Base-by-base conservation (phyloP, 2,888 invertebrate genomes). In the Octodonta nipae region DNA sequence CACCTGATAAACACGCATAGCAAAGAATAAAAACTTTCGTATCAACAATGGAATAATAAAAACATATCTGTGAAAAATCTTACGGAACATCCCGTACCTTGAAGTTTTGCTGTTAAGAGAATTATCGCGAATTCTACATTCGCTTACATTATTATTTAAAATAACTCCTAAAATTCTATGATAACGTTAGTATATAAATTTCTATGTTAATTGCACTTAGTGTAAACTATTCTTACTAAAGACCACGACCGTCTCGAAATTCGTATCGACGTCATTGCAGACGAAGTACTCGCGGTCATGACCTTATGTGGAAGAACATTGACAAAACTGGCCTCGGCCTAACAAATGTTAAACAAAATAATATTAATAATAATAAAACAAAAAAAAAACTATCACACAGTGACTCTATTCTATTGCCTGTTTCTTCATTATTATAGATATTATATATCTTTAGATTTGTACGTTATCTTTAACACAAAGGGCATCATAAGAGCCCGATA, bases 151-250 rank as follows among this genome's bases (percentile, higher is more conserved):
- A 22, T 22, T 10, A 22, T 22, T 11, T 22, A 22, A 11, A 11
- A n/a, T n/a, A 28, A 28, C 12, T 14, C 5, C 30, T 30, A 20
- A 30, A n/a, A 30, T 4, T 20, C 30, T 30, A 36, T 47, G 48
- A 51, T 40, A 57, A 52, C 54, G 48, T 54, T 50, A 56, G 58
- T 58, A 58, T 52, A 57, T 57, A 56, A 52, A 54, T 52, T 51
- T 58, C 51, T 57, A 58, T 51, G 55, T 58, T 60, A 61, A 61
- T 61, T 61, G 61, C 61, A 61, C 61, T 60, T 60, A 58, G 46
- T 46, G 33, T 45, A 45, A 40, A 5, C 27, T 14, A 27, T 30
- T 12, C 17, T 30, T 30, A 30, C 17, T 30, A 30, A 30, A 30
- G 22, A 12, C 22, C 25, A 11, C 22, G 22, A 22, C 22, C 4